Evolutionary conservation across 2,797 vertebrate species (phyloP).

Genomic region (Ptychobarbus kaznakovi): DNA sequence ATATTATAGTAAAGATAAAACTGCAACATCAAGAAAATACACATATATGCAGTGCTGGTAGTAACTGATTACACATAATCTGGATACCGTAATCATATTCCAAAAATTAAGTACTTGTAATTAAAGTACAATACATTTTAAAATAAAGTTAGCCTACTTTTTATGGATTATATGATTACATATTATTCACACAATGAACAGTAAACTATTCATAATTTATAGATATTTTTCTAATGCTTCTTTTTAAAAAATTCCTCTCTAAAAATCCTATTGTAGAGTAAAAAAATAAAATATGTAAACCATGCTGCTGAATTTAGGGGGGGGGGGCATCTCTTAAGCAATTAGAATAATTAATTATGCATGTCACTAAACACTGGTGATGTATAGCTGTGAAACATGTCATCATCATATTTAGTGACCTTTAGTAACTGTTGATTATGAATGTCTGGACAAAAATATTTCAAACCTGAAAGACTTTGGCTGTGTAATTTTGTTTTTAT

Average conservation of each 20-base stretch:
- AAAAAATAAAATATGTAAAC: neutral
- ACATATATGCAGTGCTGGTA: neutral
- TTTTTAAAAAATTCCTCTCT: too few relatives aligned
- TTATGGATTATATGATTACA: neutral
- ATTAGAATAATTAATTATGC: neutral
- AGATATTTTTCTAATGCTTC: too few relatives aligned
- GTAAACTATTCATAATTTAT: neutral
- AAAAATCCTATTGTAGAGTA: neutral
- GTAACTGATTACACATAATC: neutral
- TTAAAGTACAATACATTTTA: neutral
- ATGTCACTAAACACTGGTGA: neutral
- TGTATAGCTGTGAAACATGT: neutral
- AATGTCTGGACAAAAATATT: neutral
- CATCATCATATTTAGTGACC: neutral
- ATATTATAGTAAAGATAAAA: slow-evolving; percentile 4
- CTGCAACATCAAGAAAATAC: neutral
- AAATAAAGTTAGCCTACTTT: neutral
- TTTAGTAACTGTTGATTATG: neutral
- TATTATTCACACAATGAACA: neutral
- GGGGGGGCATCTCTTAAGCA: neutral
- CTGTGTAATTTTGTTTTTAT: neutral
- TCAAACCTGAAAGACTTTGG: too few relatives aligned
- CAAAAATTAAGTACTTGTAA: neutral
- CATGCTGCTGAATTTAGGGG: neutral
- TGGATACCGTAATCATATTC: neutral